Percentiles rank a stretch among this genome's conserved stretches.
phyloP scores from a whole-genome alignment of 2,797 vertebrate genomes.

The Coregonus suidteri region DNA sequence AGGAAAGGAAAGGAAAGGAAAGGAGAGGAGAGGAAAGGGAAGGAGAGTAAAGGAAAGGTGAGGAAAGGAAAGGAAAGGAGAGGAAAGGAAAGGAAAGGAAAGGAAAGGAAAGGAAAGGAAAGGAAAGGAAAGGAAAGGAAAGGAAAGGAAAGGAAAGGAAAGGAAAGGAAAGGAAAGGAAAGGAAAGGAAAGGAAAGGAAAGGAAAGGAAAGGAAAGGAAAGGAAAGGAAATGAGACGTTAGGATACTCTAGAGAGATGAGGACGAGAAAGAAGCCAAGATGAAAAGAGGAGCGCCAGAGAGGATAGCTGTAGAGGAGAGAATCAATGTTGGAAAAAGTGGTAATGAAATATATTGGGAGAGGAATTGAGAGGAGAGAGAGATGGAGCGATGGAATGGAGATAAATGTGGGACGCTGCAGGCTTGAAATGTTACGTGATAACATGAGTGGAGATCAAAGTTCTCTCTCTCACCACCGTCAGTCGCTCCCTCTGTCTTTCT shows the following conservation, averaged over 20 bases:
- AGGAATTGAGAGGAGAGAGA: not conserved
- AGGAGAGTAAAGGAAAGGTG: too few relatives aligned
- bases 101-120: not conserved
- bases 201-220: too few relatives aligned
- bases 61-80: too few relatives aligned
- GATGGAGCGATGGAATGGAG: not conserved
- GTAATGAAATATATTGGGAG: not conserved
- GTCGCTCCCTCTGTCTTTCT: constrained; percentile 8
- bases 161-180: too few relatives aligned
- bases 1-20: too few relatives aligned
- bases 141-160: too few relatives aligned
- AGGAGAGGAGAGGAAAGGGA: too few relatives aligned
- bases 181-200: too few relatives aligned
- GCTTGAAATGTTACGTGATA: constrained; percentile 13
- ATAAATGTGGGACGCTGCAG: not conserved
- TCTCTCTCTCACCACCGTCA: not conserved
- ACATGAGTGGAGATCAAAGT: constrained; percentile 8
- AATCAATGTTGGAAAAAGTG: not conserved
- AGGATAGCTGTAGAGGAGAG: not conserved
- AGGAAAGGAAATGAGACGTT: not conserved
- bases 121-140: too few relatives aligned
- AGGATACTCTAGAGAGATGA: not conserved
- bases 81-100: too few relatives aligned
- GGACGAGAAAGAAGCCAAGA: not conserved
- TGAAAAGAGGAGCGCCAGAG: not conserved